Conservation (phyloP, 2,888 invertebrate genomes). For the Limnephilus rhombicus region DNA sequence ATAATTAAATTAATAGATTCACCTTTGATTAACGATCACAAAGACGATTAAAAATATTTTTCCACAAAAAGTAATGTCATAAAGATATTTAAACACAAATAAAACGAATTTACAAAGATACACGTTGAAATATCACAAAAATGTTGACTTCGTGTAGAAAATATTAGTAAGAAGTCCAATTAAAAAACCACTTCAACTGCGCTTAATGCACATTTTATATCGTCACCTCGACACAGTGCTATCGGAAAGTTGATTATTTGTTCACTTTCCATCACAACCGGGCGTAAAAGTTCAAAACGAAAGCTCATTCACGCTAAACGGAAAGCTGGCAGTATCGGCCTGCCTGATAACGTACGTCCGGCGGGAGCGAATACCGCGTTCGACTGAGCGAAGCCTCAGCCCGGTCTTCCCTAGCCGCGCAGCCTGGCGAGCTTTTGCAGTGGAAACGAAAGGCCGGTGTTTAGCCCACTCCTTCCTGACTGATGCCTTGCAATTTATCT, state of each 20-base stretch:
- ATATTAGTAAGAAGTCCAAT: not conserved
- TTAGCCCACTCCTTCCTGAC: conserved; percentile 14
- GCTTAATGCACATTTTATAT: not conserved
- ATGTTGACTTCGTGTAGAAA: not conserved
- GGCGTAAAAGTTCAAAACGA: conserved; percentile 10
- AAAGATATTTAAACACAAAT: not conserved
- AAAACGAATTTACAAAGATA: not conserved
- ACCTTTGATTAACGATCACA: not conserved
- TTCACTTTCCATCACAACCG: conserved; percentile 6
- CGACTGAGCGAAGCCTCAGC: conserved; percentile 52
- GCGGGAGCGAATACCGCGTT: conserved; percentile 59
- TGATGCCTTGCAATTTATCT: conserved; percentile 6
- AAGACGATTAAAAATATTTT: not conserved
- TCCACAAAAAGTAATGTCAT: not conserved
- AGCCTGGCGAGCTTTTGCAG: conserved; percentile 33
- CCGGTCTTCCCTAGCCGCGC: conserved; percentile 7
- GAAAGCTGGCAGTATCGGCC: not conserved
- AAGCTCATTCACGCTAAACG: not conserved
- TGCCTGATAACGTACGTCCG: conserved; percentile 56
- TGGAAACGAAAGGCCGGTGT: not conserved
- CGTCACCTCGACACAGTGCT: not conserved
- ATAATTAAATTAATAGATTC: not conserved
- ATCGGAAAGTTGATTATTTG: not conserved
- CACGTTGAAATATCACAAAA: not conserved
- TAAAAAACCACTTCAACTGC: not conserved